Base-by-base conservation (phyloP, 1,140 invertebrate genomes). In the Solenopsis invicta region DNA sequence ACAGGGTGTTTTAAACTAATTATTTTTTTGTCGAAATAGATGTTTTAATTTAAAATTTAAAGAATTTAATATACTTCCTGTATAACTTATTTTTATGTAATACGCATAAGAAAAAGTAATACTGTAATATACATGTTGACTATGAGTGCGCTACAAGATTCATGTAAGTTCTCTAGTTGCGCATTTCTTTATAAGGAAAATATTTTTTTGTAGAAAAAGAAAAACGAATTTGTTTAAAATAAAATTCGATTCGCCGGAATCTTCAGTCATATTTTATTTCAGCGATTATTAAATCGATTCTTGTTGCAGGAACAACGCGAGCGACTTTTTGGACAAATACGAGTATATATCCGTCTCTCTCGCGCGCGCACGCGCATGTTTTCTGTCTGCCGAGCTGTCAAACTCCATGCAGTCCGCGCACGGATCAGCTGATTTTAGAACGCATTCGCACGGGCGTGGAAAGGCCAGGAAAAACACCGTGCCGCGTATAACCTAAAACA, bases 191-290 rank as follows among this genome's bases (percentile, higher is more conserved):
- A 6, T 71, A 81, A 82, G 48, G 2, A 24, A 74, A 34, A 50
- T 29, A 13, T 54, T n/a, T 50, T 74, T 71, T 84, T 84, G 54
- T 71, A 75, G 67, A 59, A 62, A 81, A 59, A 6, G 54, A 34
- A 74, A 74, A 24, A 66, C 13, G 21, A 29, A 13, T 54, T 77
- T 48, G 37, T 77, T 72, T 48, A 9, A 48, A 74, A 13, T 82
- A 59, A 82, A 59, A 61, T 45, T 48, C 16, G n/a, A 69, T 18
- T 69, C 18, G 24, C 5, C 50, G 9, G 9, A 74, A 54, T 54
- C 18, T 34, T 9, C 48, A 2, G 0, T 52, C 12, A 54, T 54
- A 12, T 52, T n/a, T 52, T 37, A 71, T 13, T 56, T 8, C 9
- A 56, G 18, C 52, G 0, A 29, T 29, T 29, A 29, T 29, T 29